These are phyloP conservation scores for Gymnocephalus cernua DNA, from an alignment of 2,113 vertebrate species.

Conservation along the genomic window DNA sequence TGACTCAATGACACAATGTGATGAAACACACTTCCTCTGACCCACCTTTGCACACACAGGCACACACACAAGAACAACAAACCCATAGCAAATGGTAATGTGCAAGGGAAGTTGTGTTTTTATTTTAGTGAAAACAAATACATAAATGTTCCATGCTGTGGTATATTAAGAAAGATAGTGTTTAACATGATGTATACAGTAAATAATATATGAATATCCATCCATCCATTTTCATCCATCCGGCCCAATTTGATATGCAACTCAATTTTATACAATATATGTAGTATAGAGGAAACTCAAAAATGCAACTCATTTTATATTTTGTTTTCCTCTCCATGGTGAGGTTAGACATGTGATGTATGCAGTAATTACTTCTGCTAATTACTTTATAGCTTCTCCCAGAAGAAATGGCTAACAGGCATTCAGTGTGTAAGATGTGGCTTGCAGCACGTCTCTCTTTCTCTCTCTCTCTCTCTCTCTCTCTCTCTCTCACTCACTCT, in stretches of 20 bases:
- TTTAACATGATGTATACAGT: background rate
- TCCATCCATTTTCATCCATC: no score
- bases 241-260: no score
- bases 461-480: background rate
- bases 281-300: constrained; percentile 13
- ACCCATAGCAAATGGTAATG: background rate
- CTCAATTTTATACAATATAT: no score
- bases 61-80: background rate
- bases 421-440: constrained; percentile 12
- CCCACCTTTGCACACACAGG: background rate
- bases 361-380: background rate
- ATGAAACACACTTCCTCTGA: constrained; percentile 54
- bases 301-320: constrained; percentile 31
- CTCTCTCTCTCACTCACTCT: background rate
- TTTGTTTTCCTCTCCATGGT: constrained; percentile 14
- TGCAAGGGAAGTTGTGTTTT: background rate
- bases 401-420: background rate
- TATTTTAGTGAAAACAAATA: background rate
- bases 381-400: constrained; percentile 23
- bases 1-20: constrained; percentile 43
- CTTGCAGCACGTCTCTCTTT: constrained; percentile 22
- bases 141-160: background rate
- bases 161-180: background rate
- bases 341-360: constrained; percentile 14
- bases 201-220: no score